Percentiles rank a stretch among this genome's conserved stretches.
These are phyloP conservation scores for Pogonomyrmex barbatus DNA, from an alignment of 1,140 invertebrate species.

Conservation along the genomic window DNA sequence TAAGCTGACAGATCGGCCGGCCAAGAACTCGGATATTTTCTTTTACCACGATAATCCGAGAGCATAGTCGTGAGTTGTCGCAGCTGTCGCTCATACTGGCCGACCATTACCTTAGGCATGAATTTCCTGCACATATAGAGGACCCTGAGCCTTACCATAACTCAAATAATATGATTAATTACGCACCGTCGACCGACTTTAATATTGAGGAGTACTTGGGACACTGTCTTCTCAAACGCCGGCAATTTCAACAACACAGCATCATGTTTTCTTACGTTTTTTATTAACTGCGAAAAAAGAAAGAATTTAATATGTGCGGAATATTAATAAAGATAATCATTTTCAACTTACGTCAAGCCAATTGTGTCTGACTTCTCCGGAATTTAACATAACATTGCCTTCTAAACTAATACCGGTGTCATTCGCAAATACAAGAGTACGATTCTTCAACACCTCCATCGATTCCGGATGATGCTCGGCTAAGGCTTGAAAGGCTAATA, in stretches of 20 bases:
- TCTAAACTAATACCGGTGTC: constrained; percentile 95
- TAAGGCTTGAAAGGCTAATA: constrained; percentile 91
- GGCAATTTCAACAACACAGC: constrained; percentile 91
- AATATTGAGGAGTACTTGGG: constrained; percentile 92
- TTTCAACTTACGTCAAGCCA: constrained; percentile 92
- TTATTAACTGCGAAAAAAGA: constrained; percentile 89
- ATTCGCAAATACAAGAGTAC: constrained; percentile 93
- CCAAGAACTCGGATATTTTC: constrained; percentile 90
- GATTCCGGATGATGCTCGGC: constrained; percentile 90
- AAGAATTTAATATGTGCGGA: background rate
- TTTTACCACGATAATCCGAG: constrained; percentile 91
- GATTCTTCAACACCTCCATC: constrained; percentile 89
- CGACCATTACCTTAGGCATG: constrained; percentile 94
- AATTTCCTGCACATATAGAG: constrained; percentile 91
- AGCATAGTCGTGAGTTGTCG: constrained; percentile 93
- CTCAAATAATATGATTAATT: constrained; percentile 81
- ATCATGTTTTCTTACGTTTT: constrained; percentile 93
- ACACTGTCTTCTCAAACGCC: constrained; percentile 93
- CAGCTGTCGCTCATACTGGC: constrained; percentile 93
- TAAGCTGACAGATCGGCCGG: constrained; percentile 90
- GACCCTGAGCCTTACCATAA: constrained; percentile 84
- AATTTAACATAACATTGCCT: constrained; percentile 95
- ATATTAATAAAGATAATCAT: constrained; percentile 31
- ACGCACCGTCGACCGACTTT: constrained; percentile 92
- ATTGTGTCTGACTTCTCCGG: constrained; percentile 95